Evolutionary conservation across 2,113 vertebrate species (phyloP), one percentile per base, ranked within the genome.

Genomic region (Zapornia atra): DNA sequence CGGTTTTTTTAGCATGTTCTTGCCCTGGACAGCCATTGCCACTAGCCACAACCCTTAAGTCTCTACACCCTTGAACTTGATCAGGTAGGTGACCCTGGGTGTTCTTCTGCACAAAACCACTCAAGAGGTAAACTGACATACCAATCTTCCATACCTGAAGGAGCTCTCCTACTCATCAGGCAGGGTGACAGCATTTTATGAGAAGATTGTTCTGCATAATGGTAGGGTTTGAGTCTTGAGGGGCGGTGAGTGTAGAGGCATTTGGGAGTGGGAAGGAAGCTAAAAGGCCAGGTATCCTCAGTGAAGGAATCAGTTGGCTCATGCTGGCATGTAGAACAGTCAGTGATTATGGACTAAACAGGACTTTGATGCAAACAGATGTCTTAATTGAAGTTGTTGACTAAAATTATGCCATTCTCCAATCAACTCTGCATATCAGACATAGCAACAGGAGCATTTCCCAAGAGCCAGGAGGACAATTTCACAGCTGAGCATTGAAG

Each of bases 261-360:
- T 59, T 20, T 8, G 13, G 28, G 13, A 56, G 10, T 0, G 3
- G 1, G 18, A 18, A 65, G 36, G 10, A 12, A 5, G 40, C 15
- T 77, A 44, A 38, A 88, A 85, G 70, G 10, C 1, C 42, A 59
- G 9, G 8, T 40, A 63, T 82, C 48, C 44, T 60, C 25, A 17
- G 14, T 12, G 11, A 86, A 4, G 11, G 7, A 36, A 7, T 63
- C 31, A n/a, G 11, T 3, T 46, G 33, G 6, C 53, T 76, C 12
- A 76, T 0, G 1, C 4, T 40, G 34, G 31, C 5, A 28, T 12
- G 3, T 66, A 7, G 87, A 81, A 48, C 11, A 24, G 14, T 12
- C 31, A 36, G 18, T 34, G 10, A 46, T 38, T 51, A 22, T 9
- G 12, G 38, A 71, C 53, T 56, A n/a, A 79, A 79, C 5, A 51